Percentiles rank a stretch among this genome's conserved stretches.
Evolutionary conservation across 1,140 invertebrate genomes (phyloP).

Genomic region (Lycorma delicatula): DNA sequence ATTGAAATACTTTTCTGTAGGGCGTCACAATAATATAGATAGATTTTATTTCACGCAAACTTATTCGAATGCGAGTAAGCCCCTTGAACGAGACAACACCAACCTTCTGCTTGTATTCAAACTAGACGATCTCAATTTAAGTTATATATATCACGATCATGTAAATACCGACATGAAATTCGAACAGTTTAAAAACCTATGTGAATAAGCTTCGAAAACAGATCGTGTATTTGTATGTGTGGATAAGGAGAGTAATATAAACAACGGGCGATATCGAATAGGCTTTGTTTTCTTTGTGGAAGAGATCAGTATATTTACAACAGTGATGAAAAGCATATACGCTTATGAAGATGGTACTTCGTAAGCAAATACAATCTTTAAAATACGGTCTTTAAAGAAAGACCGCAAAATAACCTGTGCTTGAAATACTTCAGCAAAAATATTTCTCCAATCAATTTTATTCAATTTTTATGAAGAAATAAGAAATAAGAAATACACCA

Average conservation of each 20-base stretch:
- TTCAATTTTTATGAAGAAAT: too few species aligned
- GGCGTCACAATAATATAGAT: conserved; percentile 34
- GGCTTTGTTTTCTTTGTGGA: conserved; percentile 28
- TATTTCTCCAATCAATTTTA: too few species aligned
- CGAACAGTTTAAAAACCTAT: conserved; percentile 24
- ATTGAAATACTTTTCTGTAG: conserved; percentile 37
- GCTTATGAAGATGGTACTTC: too few species aligned
- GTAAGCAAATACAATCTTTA: too few species aligned
- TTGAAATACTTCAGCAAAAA: too few species aligned
- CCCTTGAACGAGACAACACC: conserved; percentile 38
- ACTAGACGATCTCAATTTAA: conserved; percentile 39
- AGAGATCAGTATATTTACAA: too few species aligned
- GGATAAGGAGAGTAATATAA: conserved; percentile 29
- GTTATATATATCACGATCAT: conserved; percentile 38
- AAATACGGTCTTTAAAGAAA: too few species aligned
- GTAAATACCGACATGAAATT: conserved; percentile 34
- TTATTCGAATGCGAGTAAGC: conserved; percentile 37
- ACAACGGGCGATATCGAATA: conserved; percentile 27
- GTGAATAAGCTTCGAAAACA: conserved; percentile 20
- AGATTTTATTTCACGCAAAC: conserved; percentile 36
- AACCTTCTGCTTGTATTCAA: conserved; percentile 37
- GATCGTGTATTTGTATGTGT: conserved; percentile 31
- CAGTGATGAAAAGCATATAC: too few species aligned
- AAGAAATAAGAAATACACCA: too few species aligned
- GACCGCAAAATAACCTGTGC: too few species aligned